Evolutionary conservation across 2,113 vertebrate genomes (phyloP).

Genomic region (Silurus glanis): DNA sequence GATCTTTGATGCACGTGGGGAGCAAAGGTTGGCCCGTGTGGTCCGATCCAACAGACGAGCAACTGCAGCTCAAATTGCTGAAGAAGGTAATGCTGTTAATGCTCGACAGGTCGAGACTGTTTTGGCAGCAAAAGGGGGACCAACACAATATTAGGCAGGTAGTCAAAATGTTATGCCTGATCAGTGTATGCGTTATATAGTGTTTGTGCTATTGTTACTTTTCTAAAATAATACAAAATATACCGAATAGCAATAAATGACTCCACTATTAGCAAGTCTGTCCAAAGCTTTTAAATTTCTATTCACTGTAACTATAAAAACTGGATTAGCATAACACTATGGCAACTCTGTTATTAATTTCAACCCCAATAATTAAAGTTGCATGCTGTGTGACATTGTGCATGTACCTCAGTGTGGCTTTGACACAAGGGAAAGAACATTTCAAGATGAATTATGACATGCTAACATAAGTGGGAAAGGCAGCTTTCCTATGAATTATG

Average conservation of each 20-base stretch:
- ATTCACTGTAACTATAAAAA: background rate
- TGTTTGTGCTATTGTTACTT: background rate
- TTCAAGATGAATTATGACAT: conserved; percentile 62
- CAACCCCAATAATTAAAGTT: conserved; percentile 33
- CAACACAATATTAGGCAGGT: no score
- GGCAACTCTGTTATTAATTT: background rate
- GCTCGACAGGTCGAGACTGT: no score
- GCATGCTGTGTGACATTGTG: conserved; percentile 31
- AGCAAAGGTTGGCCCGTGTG: no score
- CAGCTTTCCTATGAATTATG: conserved; percentile 68
- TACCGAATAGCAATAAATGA: background rate
- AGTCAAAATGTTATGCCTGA: no score
- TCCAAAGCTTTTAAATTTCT: background rate
- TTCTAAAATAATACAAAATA: background rate
- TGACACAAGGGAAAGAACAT: conserved; percentile 46
- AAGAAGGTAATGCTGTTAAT: no score
- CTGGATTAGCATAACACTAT: background rate
- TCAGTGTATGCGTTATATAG: background rate
- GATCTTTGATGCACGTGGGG: no score
- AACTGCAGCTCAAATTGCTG: no score
- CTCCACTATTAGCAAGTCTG: background rate
- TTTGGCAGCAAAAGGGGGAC: no score
- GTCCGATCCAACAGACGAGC: no score
- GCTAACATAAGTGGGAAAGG: conserved; percentile 63
- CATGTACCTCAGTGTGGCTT: conserved; percentile 15